Evolutionary conservation across 2,888 invertebrate species (phyloP).

Genomic region (Trachelus stipa): DNA sequence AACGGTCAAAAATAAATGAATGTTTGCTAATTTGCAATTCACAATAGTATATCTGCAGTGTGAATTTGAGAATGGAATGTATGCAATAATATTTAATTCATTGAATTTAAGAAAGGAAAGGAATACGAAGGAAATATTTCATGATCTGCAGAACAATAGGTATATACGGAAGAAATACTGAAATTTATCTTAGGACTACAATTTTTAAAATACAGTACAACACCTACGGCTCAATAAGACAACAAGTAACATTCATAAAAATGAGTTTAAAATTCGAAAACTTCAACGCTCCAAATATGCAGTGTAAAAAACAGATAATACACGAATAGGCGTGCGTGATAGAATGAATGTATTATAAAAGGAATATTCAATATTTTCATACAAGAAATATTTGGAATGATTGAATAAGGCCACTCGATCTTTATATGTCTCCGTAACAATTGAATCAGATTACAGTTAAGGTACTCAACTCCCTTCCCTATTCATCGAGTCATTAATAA

Average conservation of each 20-base stretch:
- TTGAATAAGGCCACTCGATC: constrained; percentile 35
- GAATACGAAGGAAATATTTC: background rate
- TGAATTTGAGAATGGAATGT: background rate
- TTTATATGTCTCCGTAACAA: constrained; percentile 15
- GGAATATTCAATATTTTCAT: constrained; percentile 7
- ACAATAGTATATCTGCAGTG: background rate
- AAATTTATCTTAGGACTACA: background rate
- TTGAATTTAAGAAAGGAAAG: background rate
- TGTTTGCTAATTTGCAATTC: background rate
- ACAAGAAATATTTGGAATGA: constrained; percentile 32
- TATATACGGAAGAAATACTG: background rate
- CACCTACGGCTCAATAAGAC: constrained; percentile 48
- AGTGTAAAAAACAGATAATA: constrained; percentile 41
- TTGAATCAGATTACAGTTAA: constrained; percentile 11
- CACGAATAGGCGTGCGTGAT: constrained; percentile 36
- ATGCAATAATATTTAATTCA: background rate
- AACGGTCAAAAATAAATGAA: background rate
- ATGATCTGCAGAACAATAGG: background rate
- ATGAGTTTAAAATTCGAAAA: constrained; percentile 63
- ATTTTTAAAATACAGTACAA: constrained; percentile 37
- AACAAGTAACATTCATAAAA: constrained; percentile 60
- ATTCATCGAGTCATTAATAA: constrained; percentile 20
- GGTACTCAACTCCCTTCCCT: constrained; percentile 7
- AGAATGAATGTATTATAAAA: constrained; percentile 35
- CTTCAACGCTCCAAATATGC: constrained; percentile 61